Evolutionary conservation across 2,888 invertebrate genomes (phyloP).

Genomic region (Nomada ruficornis): DNA sequence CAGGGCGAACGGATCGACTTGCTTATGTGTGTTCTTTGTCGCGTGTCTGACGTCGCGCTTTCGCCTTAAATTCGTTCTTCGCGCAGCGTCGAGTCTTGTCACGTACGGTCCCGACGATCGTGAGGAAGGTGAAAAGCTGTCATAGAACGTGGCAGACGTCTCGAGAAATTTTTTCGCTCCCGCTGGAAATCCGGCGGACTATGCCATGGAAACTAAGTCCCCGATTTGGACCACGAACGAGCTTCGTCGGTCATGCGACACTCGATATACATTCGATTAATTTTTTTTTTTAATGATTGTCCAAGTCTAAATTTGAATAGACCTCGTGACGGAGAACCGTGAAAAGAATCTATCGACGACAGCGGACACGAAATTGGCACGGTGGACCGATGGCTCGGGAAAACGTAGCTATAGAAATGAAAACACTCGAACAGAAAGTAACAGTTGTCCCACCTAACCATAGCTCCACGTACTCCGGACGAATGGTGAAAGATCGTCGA

Average conservation of each 20-base stretch:
- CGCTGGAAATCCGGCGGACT: background rate
- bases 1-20: constrained; percentile 48
- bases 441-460: background rate
- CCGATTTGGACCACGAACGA: constrained; percentile 17
- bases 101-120: constrained; percentile 24
- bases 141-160: constrained; percentile 2
- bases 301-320: constrained; percentile 69
- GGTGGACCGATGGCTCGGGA: constrained; percentile 16
- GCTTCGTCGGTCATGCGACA: constrained; percentile 51
- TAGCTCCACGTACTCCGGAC: constrained; percentile 1
- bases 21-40: constrained; percentile 52
- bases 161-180: background rate
- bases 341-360: background rate
- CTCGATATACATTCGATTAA: constrained; percentile 51
- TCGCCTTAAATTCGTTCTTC: constrained; percentile 45
- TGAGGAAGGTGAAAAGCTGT: background rate
- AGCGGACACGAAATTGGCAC: no score
- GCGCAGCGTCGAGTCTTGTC: constrained; percentile 5
- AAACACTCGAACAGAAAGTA: no score
- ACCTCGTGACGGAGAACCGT: constrained; percentile 53
- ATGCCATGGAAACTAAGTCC: background rate
- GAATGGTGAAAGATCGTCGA: background rate
- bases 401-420: constrained; percentile 10
- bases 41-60: constrained; percentile 47
- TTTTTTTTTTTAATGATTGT: constrained; percentile 41